Percentiles rank a stretch among this genome's conserved stretches.
phyloP scores from a whole-genome alignment of 1,140 invertebrate species.

The Mycetomoellerius zeteki region DNA sequence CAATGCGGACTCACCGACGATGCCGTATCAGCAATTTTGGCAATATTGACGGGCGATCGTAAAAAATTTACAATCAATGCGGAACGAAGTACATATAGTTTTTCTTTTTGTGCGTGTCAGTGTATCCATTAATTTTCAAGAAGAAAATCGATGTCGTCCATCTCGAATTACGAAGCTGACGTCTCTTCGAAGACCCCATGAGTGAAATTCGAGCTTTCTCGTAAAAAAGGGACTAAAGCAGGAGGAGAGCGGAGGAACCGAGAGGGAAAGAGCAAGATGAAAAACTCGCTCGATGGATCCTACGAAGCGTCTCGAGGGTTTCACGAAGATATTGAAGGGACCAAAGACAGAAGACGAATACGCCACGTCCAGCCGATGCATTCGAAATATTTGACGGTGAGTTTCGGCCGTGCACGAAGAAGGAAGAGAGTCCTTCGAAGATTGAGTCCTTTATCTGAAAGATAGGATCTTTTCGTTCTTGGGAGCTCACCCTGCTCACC shows the following conservation, averaged over 20 bases:
- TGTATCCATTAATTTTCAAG: conserved; percentile 82
- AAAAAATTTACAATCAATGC: conserved; percentile 10
- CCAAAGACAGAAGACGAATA: conserved; percentile 59
- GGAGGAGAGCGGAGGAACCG: background rate
- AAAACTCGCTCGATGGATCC: background rate
- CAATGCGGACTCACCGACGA: conserved; percentile 30
- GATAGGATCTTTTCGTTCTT: conserved; percentile 34
- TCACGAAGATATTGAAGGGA: conserved; percentile 54
- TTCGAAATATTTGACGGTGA: conserved; percentile 63
- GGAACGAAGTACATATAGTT: conserved; percentile 30
- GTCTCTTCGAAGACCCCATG: conserved; percentile 64
- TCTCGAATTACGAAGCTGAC: conserved; percentile 78
- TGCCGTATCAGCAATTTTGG: conserved; percentile 39
- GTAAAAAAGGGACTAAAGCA: conserved; percentile 25
- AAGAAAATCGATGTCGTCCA: conserved; percentile 77
- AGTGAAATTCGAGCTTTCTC: conserved; percentile 80
- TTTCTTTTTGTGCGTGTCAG: conserved; percentile 67
- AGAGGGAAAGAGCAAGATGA: conserved; percentile 35
- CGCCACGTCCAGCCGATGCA: conserved; percentile 28
- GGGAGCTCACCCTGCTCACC: conserved; percentile 16
- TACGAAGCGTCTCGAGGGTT: conserved; percentile 42
- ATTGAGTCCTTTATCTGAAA: conserved; percentile 57
- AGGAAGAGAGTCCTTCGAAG: conserved; percentile 21
- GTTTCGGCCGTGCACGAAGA: background rate
- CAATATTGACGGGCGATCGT: conserved; percentile 48